Base-by-base conservation (phyloP, 2,888 invertebrate genomes). In the Thumatha senex region DNA sequence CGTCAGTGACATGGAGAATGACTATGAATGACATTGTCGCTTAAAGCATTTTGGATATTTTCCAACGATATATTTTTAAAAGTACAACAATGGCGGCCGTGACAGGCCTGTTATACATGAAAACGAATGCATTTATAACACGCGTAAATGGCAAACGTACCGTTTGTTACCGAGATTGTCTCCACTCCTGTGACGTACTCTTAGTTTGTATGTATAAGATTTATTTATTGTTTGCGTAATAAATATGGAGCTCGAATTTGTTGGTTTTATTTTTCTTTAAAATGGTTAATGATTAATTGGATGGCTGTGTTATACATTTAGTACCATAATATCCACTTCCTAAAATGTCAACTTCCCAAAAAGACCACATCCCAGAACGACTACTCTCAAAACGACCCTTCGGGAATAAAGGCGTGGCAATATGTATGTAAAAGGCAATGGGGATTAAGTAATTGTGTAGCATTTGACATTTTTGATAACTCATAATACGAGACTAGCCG, bases 231-330 rank as follows among this genome's bases (percentile, higher is more conserved):
- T 34, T 43, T 31, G 18, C 43, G 46, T 48, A 47, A 55, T 51
- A 55, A 54, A 60, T 48, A 55, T 46, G 40, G 52, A 39, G 46
- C 50, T 54, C n/a, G 13, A 42, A 15, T 14, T 42, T 18, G 7
- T 33, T 7, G 30, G 2, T 24, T 24, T 24, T 24, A n/a, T 30
- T 45, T 38, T 38, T n/a, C n/a, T 38, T 30, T 30, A 3, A 14
- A 33, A 10, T 13, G 7, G 7, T 7, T 2, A 31, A 8, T 8
- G 1, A 0, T 15, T n/a, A n/a, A n/a, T n/a, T n/a, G n/a, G n/a
- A n/a, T n/a, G n/a, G n/a, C n/a, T n/a, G n/a, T n/a, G n/a, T n/a
- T n/a, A n/a, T n/a, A n/a, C n/a, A n/a, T n/a, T n/a, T n/a, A n/a
- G n/a, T n/a, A n/a, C n/a, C n/a, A n/a, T n/a, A n/a, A n/a, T n/a